These are phyloP conservation scores for Scomber japonicus DNA, from an alignment of 2,113 vertebrate genomes.

Conservation along the genomic window DNA sequence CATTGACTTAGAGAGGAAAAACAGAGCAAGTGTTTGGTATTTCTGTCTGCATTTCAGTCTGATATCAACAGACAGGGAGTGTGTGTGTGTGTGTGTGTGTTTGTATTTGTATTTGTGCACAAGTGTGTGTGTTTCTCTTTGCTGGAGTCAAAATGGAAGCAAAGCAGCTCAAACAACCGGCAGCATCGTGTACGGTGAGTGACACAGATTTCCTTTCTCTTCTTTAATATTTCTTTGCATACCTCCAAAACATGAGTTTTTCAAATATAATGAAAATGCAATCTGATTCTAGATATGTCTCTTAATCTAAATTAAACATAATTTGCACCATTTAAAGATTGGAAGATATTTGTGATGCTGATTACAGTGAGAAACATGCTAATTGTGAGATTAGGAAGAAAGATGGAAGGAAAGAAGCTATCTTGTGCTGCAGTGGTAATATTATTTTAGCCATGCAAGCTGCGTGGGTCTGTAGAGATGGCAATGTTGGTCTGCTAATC, in stretches of 20 bases:
- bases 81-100: background rate
- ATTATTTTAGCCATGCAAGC: background rate
- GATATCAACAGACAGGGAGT: constrained; percentile 33
- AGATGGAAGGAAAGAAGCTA: background rate
- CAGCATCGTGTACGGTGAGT: constrained; percentile 56
- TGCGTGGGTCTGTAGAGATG: too few species aligned
- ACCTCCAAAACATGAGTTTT: background rate
- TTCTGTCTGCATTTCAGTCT: constrained; percentile 47
- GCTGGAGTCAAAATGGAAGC: constrained; percentile 53
- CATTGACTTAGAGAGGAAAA: constrained; percentile 30
- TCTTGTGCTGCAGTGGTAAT: background rate
- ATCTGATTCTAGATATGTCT: background rate
- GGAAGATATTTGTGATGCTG: background rate
- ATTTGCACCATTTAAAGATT: background rate
- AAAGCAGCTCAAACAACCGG: constrained; percentile 13
- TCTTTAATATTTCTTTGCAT: background rate
- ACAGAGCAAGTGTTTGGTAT: constrained; percentile 29
- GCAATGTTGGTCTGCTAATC: background rate
- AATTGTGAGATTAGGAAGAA: background rate
- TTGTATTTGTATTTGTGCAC: background rate
- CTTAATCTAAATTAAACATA: background rate
- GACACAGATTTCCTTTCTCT: constrained; percentile 22
- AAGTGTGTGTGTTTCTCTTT: background rate
- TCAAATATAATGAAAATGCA: background rate
- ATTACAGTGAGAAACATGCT: background rate